Conservation (phyloP, 2,797 vertebrate genomes). For the Gymnodraco acuticeps region DNA sequence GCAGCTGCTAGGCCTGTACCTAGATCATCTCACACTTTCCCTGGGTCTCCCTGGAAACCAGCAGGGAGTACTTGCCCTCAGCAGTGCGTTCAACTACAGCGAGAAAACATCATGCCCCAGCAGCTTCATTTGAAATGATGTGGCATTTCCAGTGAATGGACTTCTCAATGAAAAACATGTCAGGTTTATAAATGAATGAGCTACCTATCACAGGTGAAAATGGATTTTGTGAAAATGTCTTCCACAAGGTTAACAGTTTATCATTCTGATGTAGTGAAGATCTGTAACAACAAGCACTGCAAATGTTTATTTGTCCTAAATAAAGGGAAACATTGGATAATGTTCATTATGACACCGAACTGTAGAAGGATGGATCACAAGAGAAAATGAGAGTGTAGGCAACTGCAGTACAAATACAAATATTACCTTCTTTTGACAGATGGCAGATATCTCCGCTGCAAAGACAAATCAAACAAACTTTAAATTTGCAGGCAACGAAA, state of each 20-base stretch:
- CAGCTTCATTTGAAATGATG: slow-evolving; percentile 56
- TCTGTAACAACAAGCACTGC: slow-evolving; percentile 2
- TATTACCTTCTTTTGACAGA: slow-evolving; percentile 99
- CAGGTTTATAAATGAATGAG: slow-evolving; percentile 44
- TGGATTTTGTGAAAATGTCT: neutral
- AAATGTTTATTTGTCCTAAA: slow-evolving; percentile 1
- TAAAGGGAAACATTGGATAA: neutral
- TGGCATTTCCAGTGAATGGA: slow-evolving; percentile 45
- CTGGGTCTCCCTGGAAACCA: slow-evolving; percentile 71
- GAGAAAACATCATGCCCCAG: slow-evolving; percentile 63
- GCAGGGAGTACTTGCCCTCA: slow-evolving; percentile 45
- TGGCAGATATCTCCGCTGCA: slow-evolving; percentile 99
- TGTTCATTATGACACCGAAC: neutral
- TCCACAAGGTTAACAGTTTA: slow-evolving; percentile 6
- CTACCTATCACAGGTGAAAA: slow-evolving; percentile 25
- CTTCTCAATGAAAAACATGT: slow-evolving; percentile 40
- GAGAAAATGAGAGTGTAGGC: slow-evolving; percentile 17
- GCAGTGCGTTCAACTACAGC: slow-evolving; percentile 42
- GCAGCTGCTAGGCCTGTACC: slow-evolving; percentile 66
- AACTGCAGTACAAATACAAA: slow-evolving; percentile 48
- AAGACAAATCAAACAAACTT: slow-evolving; percentile 82
- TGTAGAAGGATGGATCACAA: slow-evolving; percentile 9
- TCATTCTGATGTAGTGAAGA: slow-evolving; percentile 1
- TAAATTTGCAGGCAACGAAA: slow-evolving; percentile 41
- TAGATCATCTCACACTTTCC: slow-evolving; percentile 65